Evolutionary conservation across 2,113 vertebrate genomes (phyloP).

Genomic region (Delphinus delphis): DNA sequence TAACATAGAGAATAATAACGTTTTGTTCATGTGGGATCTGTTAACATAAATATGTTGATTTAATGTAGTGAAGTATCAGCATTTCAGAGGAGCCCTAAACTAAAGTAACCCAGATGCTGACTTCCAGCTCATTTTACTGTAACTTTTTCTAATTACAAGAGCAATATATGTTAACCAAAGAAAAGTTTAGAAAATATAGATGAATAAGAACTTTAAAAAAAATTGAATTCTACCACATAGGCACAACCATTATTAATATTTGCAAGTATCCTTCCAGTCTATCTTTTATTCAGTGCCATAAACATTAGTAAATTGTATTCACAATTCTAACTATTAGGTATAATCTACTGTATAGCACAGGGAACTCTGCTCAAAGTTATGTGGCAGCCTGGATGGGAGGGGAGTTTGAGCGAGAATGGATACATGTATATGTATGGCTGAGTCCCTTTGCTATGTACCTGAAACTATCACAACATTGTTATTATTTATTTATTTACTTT

Average conservation of each 20-base stretch:
- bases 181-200: conserved; percentile 1
- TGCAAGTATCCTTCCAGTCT: not conserved
- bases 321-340: conserved; percentile 10
- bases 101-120: not conserved
- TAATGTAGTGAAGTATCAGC: not conserved
- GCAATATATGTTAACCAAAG: not conserved
- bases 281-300: not conserved
- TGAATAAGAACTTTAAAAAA: not conserved
- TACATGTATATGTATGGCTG: too few species aligned
- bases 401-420: too few species aligned
- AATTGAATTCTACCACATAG: not conserved
- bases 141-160: conserved; percentile 23
- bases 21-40: not conserved
- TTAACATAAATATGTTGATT: conserved; percentile 35
- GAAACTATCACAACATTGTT: too few species aligned
- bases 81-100: conserved; percentile 15
- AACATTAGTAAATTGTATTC: conserved; percentile 12
- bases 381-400: too few species aligned
- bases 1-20: not conserved
- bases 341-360: too few species aligned
- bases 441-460: too few species aligned
- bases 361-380: too few species aligned
- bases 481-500: too few species aligned
- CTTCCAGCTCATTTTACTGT: conserved; percentile 7
- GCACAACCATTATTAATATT: not conserved